Evolutionary conservation across 1,140 invertebrate species (phyloP).

Genomic region (Calephelis nemesis): DNA sequence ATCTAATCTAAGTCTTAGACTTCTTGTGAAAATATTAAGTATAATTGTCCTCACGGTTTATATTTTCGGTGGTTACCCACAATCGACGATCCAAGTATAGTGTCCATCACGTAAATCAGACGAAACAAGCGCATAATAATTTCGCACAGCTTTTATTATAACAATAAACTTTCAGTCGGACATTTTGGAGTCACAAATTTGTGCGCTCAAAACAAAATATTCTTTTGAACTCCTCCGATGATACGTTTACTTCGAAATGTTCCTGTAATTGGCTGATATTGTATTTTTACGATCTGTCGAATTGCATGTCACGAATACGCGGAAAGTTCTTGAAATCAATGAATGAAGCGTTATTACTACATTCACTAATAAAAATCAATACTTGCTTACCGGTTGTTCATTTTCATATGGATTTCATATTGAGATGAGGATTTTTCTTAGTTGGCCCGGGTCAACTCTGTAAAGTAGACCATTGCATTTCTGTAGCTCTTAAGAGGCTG

Average conservation of each 20-base stretch:
- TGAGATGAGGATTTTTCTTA: too few species aligned
- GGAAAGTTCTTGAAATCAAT: constrained; percentile 4
- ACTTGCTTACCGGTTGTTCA: background rate
- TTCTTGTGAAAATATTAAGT: too few species aligned
- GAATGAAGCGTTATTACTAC: background rate
- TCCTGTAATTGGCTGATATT: constrained; percentile 34
- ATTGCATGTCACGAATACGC: constrained; percentile 15
- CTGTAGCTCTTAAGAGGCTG: too few species aligned
- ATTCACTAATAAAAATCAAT: background rate
- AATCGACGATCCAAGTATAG: constrained; percentile 1
- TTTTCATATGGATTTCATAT: too few species aligned
- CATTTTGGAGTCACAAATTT: constrained; percentile 60
- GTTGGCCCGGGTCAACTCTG: too few species aligned
- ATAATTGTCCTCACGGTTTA: background rate
- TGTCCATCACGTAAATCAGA: constrained; percentile 49
- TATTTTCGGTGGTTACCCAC: background rate
- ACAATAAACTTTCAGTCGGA: constrained; percentile 56
- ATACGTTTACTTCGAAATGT: constrained; percentile 42
- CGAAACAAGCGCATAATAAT: constrained; percentile 55
- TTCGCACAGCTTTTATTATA: constrained; percentile 63
- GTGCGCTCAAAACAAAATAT: constrained; percentile 53
- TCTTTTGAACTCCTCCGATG: constrained; percentile 48
- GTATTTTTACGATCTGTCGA: constrained; percentile 36
- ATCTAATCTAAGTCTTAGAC: too few species aligned
- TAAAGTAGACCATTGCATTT: too few species aligned